A percentile compares a stretch with the other conserved stretches of the same genome.
Conservation (phyloP, 2,888 invertebrate species). For the Mesochorus sp. region DNA sequence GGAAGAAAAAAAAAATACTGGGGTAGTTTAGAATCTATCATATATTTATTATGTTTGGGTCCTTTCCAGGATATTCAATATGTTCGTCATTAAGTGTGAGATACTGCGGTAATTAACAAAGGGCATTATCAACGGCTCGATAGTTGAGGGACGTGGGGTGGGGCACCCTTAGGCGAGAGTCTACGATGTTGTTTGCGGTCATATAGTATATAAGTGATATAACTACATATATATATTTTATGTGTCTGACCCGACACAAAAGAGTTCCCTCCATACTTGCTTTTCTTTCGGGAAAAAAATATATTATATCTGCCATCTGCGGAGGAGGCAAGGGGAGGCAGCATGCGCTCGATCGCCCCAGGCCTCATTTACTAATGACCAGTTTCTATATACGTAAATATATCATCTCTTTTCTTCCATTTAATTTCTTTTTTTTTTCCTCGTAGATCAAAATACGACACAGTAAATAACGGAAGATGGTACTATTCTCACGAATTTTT, state of each 20-base stretch:
- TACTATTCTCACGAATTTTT: slow-evolving; percentile 6
- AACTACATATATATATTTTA: too few relatives aligned
- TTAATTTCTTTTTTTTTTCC: not conserved
- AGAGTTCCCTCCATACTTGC: slow-evolving; percentile 3
- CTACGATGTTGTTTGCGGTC: too few relatives aligned
- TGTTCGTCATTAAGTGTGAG: slow-evolving; percentile 13
- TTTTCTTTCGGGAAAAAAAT: slow-evolving; percentile 40
- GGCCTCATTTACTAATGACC: slow-evolving; percentile 80
- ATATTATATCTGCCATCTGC: slow-evolving; percentile 72
- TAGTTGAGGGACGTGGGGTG: slow-evolving; percentile 11
- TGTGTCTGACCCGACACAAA: too few relatives aligned
- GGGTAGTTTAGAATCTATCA: slow-evolving; percentile 8
- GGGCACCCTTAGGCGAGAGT: slow-evolving; percentile 1
- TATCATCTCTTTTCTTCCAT: slow-evolving; percentile 5
- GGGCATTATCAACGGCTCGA: slow-evolving; percentile 32
- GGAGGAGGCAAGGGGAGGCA: too few relatives aligned
- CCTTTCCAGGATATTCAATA: slow-evolving; percentile 1
- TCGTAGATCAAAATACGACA: not conserved
- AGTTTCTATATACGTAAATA: slow-evolving; percentile 44
- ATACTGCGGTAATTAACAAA: slow-evolving; percentile 43
- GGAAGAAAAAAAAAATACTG: not conserved
- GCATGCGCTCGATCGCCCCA: slow-evolving; percentile 69
- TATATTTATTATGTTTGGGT: not conserved
- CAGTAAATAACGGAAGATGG: too few relatives aligned
- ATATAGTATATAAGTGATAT: too few relatives aligned